A percentile compares a stretch with the other conserved stretches of the same genome.
Evolutionary conservation across 1,140 invertebrate genomes (phyloP).

Genomic region (Rhynchophorus ferrugineus): DNA sequence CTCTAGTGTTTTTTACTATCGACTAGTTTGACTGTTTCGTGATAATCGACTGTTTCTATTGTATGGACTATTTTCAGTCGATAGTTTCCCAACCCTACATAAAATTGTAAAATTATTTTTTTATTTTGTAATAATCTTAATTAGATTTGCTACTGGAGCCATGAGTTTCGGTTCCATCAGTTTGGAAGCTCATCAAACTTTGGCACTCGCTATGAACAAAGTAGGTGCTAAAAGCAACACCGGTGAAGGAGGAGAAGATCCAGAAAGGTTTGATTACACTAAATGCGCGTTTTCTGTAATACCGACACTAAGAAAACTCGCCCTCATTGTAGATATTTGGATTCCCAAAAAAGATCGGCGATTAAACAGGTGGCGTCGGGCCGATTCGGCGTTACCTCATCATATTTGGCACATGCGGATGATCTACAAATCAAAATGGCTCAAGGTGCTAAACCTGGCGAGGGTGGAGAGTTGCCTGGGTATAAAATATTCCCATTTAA

Average conservation of each 20-base stretch:
- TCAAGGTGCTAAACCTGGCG: slow-evolving; percentile 95
- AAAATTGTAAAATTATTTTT: too few relatives aligned
- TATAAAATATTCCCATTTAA: background rate
- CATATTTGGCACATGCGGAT: slow-evolving; percentile 93
- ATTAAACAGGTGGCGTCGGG: slow-evolving; percentile 95
- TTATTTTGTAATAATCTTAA: too few relatives aligned
- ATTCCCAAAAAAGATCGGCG: slow-evolving; percentile 67
- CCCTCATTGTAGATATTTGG: slow-evolving; percentile 60
- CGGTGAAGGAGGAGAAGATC: slow-evolving; percentile 89
- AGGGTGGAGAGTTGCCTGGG: slow-evolving; percentile 89
- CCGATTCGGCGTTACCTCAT: slow-evolving; percentile 95
- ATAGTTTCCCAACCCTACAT: too few relatives aligned
- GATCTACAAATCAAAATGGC: slow-evolving; percentile 98
- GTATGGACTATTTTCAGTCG: too few relatives aligned
- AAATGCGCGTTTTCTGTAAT: background rate
- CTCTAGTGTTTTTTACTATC: too few relatives aligned
- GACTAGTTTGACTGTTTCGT: too few relatives aligned
- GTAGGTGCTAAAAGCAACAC: slow-evolving; percentile 83
- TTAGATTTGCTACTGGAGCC: slow-evolving; percentile 66
- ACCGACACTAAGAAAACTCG: too few relatives aligned
- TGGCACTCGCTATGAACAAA: slow-evolving; percentile 95
- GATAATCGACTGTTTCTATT: too few relatives aligned
- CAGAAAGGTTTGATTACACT: slow-evolving; percentile 46
- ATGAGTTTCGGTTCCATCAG: slow-evolving; percentile 94
- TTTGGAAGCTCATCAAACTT: slow-evolving; percentile 86